Conservation (phyloP, 2,113 vertebrate genomes). For the Syngnathus typhle region DNA sequence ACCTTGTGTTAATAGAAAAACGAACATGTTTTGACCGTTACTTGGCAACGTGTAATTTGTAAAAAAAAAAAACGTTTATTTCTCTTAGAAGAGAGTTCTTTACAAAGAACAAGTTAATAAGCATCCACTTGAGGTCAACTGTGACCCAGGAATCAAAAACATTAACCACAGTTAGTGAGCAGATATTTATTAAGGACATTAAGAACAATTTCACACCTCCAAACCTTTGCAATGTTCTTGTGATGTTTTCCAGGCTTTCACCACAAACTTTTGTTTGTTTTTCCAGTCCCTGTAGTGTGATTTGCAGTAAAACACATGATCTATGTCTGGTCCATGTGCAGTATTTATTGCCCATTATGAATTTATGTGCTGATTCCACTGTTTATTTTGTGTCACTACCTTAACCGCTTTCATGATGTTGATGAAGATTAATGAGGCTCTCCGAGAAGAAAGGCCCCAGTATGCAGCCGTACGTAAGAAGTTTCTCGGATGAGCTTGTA, state of each 20-base stretch:
- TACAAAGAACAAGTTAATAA: background rate
- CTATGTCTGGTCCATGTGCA: background rate
- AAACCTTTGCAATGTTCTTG: background rate
- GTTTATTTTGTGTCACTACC: background rate
- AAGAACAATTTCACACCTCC: background rate
- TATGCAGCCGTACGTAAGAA: background rate
- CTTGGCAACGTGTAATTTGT: background rate
- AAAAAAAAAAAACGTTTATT: background rate
- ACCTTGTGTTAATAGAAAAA: constrained; percentile 8
- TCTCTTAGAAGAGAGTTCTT: background rate
- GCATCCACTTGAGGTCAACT: background rate
- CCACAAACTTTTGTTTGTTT: background rate
- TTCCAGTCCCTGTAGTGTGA: no score
- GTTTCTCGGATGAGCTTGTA: background rate
- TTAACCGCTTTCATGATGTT: background rate
- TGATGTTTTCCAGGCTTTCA: background rate
- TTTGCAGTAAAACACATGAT: no score
- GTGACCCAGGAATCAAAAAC: background rate
- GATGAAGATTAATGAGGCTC: background rate
- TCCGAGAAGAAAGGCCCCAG: background rate
- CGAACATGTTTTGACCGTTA: background rate
- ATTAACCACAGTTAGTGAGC: background rate
- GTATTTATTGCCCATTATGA: background rate
- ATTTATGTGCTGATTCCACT: background rate
- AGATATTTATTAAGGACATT: background rate